A percentile compares a stretch with the other conserved stretches of the same genome.
Evolutionary conservation across 2,888 invertebrate species (phyloP).

Genomic region (Venusia cambrica): DNA sequence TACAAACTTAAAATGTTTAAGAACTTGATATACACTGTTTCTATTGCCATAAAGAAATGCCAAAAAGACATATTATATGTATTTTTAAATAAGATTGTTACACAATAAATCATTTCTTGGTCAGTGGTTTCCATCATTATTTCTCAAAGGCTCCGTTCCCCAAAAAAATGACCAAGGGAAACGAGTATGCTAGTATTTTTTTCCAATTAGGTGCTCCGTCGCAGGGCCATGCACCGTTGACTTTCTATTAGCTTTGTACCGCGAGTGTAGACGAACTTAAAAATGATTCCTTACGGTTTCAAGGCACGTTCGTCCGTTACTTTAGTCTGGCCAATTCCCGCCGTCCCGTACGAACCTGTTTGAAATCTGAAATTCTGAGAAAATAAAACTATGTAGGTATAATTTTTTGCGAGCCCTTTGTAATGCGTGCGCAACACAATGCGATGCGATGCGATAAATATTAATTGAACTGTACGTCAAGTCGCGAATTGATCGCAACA

Average conservation of each 20-base stretch:
- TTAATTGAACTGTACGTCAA: no score
- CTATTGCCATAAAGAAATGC: no score
- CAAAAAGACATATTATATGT: no score
- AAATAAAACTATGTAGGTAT: constrained; percentile 32
- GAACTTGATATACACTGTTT: no score
- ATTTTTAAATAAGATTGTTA: no score
- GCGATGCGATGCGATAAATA: no score
- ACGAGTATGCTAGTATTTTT: constrained; percentile 1
- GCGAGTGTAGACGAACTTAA: constrained; percentile 40
- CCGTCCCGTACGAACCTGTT: constrained; percentile 50
- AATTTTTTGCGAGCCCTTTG: no score
- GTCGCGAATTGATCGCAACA: no score
- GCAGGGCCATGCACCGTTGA: constrained; percentile 18
- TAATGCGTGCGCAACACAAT: no score
- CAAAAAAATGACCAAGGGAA: constrained; percentile 1
- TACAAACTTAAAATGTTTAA: no score
- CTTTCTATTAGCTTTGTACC: constrained; percentile 20
- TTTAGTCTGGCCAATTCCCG: constrained; percentile 62
- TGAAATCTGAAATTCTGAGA: constrained; percentile 51
- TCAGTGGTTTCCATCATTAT: no score
- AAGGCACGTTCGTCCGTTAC: constrained; percentile 69
- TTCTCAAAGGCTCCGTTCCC: no score
- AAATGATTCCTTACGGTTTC: constrained; percentile 66
- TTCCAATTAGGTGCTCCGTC: constrained; percentile 10
- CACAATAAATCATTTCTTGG: background rate